These are phyloP conservation scores for Drosophila anceps DNA, from an alignment of 2,888 invertebrate species.

Conservation along the genomic window DNA sequence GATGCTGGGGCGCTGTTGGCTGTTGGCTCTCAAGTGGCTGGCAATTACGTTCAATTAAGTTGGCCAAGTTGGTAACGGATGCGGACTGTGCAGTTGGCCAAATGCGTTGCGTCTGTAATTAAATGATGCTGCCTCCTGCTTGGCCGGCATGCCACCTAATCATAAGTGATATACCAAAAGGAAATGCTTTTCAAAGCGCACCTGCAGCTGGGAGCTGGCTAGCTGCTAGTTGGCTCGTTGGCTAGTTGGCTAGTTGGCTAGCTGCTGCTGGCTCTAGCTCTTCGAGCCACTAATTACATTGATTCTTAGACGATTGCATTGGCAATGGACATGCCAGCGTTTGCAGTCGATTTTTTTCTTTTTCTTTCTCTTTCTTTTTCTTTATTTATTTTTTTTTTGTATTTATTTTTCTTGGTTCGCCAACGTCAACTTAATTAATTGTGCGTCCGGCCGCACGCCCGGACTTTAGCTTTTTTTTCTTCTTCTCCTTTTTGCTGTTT, in stretches of 20 bases:
- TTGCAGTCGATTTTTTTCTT: slow-evolving; percentile 8
- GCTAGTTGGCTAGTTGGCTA: slow-evolving; percentile 7
- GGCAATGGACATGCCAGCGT: slow-evolving; percentile 46
- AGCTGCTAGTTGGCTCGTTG: neutral
- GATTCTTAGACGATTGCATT: slow-evolving; percentile 66
- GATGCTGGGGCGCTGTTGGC: slow-evolving; percentile 54
- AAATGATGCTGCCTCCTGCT: slow-evolving; percentile 63
- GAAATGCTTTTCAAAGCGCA: slow-evolving; percentile 69
- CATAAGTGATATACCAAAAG: slow-evolving; percentile 79
- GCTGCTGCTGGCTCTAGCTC: slow-evolving; percentile 12
- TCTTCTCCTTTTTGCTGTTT: slow-evolving; percentile 16
- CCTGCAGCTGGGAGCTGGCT: slow-evolving; percentile 36
- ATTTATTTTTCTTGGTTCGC: slow-evolving; percentile 18
- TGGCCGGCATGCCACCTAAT: slow-evolving; percentile 72
- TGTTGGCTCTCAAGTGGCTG: slow-evolving; percentile 75
- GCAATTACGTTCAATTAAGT: slow-evolving; percentile 78
- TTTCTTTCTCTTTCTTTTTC: neutral
- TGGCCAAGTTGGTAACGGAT: slow-evolving; percentile 78
- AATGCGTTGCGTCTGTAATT: slow-evolving; percentile 71
- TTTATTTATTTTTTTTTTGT: neutral
- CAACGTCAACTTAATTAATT: slow-evolving; percentile 69
- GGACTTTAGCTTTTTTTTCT: slow-evolving; percentile 20
- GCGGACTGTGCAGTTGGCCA: slow-evolving; percentile 66
- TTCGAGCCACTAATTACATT: slow-evolving; percentile 60
- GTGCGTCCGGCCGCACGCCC: slow-evolving; percentile 67